Base-by-base conservation (phyloP, 2,888 invertebrate genomes). In the Torymus texanus region DNA sequence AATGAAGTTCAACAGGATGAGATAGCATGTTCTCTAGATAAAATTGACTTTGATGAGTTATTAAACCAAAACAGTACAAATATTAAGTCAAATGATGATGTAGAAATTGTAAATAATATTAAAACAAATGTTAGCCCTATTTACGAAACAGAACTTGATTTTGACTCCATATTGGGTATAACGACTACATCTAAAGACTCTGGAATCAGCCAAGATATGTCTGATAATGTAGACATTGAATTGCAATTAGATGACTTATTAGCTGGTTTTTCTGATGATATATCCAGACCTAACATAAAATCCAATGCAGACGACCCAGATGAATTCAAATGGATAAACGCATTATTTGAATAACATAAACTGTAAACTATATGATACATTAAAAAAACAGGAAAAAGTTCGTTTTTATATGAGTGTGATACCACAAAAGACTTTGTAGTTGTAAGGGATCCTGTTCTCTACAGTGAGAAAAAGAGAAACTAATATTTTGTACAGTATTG, bases 221-320 rank as follows among this genome's bases (percentile, higher is more conserved):
- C 8, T 2, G 62, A 72, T 8, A 65, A 50, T 53, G 16, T 0
- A 50, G 66, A 75, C 12, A 41, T 61, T 12, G 67, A 74, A 24
- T 21, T 56, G 10, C 41, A 71, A 1, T 78, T 78, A 12, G 74
- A 79, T 11, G 74, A 79, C 12, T 18, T 79, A 0, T 65, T 75
- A 21, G 24, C 56, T 24, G 58, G 29, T 5, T 63, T 73, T 58
- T 50, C 68, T 2, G 41, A 70, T 12, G 70, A 75, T 11, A 0
- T 21, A 24, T 59, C 8, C 3, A 21, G 14, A 14, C 2, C 41
- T 29, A 29, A 29, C 0, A 2, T 10, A 16, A 77, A 70, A 56
- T 24, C 24, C 16, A 12, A 74, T 0, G n/a, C 16, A 14, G 65
- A 59, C 12, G 11, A 53, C 12, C 8, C 50, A 11, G 65, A 70